phyloP scores from a whole-genome alignment of 2,113 vertebrate species.

The Tenrec ecaudatus region DNA sequence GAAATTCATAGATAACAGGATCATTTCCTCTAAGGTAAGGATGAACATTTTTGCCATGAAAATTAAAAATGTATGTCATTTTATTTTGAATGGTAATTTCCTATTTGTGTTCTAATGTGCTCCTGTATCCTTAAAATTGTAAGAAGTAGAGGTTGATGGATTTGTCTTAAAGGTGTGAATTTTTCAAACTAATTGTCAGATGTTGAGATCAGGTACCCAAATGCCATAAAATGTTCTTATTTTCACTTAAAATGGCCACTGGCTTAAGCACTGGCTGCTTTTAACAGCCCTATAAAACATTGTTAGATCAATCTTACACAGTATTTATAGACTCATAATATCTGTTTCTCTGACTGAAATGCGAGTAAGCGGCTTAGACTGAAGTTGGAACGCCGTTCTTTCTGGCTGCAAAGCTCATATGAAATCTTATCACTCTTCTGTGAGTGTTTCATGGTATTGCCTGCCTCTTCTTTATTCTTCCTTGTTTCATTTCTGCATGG shows the following conservation, averaged over 20 bases:
- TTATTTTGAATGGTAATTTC: constrained; percentile 47
- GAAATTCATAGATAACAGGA: constrained; percentile 98
- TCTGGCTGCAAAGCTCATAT: constrained; percentile 1
- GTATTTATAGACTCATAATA: background rate
- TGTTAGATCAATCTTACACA: constrained; percentile 7
- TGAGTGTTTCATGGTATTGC: constrained; percentile 15
- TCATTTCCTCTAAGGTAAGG: constrained; percentile 98
- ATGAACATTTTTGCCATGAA: constrained; percentile 41
- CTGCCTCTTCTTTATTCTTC: constrained; percentile 25
- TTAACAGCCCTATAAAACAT: background rate
- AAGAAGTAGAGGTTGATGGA: background rate
- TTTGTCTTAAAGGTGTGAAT: constrained; percentile 50
- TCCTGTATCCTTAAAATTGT: constrained; percentile 56
- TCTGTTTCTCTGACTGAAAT: background rate
- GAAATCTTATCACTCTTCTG: background rate
- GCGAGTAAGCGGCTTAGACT: background rate
- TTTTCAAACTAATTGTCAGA: background rate
- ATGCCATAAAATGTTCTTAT: constrained; percentile 7
- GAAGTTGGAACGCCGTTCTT: constrained; percentile 38
- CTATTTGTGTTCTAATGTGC: background rate
- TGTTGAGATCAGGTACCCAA: background rate
- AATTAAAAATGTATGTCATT: background rate
- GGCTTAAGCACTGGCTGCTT: constrained; percentile 4
- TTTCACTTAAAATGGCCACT: background rate
- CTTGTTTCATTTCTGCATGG: constrained; percentile 43